Evolutionary conservation across 2,888 invertebrate species (phyloP).

Genomic region (Lasioglossum zephyrum): DNA sequence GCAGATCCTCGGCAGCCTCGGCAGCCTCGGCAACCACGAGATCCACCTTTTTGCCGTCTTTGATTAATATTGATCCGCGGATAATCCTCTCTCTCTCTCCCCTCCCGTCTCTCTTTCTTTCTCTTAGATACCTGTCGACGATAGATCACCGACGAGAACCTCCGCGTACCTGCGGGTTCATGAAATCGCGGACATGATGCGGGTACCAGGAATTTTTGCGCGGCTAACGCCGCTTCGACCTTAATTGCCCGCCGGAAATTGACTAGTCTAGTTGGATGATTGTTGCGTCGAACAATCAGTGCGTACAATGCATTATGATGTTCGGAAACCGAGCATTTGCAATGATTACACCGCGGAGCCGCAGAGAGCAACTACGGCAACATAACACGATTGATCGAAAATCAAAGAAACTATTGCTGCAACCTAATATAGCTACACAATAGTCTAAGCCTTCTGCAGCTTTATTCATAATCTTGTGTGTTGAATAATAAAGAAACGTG

Average conservation of each 20-base stretch:
- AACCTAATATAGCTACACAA: too few relatives aligned
- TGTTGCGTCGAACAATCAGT: constrained; percentile 9
- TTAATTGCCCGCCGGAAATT: not conserved
- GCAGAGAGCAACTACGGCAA: not conserved
- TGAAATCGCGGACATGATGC: constrained; percentile 13
- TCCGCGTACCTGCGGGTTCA: constrained; percentile 35
- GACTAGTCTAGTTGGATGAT: not conserved
- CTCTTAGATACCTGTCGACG: not conserved
- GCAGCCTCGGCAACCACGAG: too few relatives aligned
- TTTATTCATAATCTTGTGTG: too few relatives aligned
- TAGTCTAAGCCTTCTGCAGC: too few relatives aligned
- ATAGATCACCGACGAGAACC: constrained; percentile 23
- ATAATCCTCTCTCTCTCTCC: not conserved
- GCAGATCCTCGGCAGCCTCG: not conserved
- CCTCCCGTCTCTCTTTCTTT: not conserved
- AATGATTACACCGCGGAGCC: not conserved
- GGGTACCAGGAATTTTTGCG: constrained; percentile 31
- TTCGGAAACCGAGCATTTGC: not conserved
- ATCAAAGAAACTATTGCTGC: too few relatives aligned
- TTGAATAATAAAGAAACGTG: too few relatives aligned
- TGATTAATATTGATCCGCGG: constrained; percentile 12
- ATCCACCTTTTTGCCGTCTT: not conserved
- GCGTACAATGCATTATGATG: constrained; percentile 2
- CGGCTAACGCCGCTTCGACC: constrained; percentile 25
- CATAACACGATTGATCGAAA: not conserved